phyloP scores from a whole-genome alignment of 1,140 invertebrate genomes.

The Littorina saxatilis region DNA sequence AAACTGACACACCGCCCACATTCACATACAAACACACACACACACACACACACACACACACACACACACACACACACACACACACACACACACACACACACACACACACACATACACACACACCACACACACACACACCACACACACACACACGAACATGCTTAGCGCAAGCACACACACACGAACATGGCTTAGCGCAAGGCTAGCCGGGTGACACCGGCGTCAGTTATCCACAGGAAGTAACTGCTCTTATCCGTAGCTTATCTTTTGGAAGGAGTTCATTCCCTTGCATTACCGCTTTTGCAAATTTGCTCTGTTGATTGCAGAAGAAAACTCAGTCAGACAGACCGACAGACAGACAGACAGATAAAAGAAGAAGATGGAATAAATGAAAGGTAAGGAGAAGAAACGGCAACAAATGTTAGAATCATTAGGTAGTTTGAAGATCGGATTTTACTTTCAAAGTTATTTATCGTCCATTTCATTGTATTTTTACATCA shows the following conservation, averaged over 20 bases:
- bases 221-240: too few relatives aligned
- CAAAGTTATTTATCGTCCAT: too few relatives aligned
- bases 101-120: slow-evolving; percentile 19
- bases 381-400: neutral
- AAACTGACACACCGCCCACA: neutral
- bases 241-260: neutral
- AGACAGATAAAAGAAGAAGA: too few relatives aligned
- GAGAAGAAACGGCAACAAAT: too few relatives aligned
- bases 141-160: neutral
- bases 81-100: slow-evolving; percentile 25
- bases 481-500: too few relatives aligned
- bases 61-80: slow-evolving; percentile 1
- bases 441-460: too few relatives aligned
- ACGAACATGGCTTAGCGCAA: neutral
- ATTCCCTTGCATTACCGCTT: neutral
- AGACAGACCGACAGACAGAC: too few relatives aligned
- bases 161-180: neutral
- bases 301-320: neutral
- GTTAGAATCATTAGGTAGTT: too few relatives aligned
- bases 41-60: slow-evolving; percentile 12
- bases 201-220: neutral
- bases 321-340: too few relatives aligned
- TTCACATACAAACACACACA: neutral
- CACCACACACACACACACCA: slow-evolving; percentile 15
- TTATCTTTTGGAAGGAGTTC: neutral